Evolutionary conservation across 1,140 invertebrate genomes (phyloP), one percentile per base, ranked within the genome.

Genomic region (Tetragonula clypearis): DNA sequence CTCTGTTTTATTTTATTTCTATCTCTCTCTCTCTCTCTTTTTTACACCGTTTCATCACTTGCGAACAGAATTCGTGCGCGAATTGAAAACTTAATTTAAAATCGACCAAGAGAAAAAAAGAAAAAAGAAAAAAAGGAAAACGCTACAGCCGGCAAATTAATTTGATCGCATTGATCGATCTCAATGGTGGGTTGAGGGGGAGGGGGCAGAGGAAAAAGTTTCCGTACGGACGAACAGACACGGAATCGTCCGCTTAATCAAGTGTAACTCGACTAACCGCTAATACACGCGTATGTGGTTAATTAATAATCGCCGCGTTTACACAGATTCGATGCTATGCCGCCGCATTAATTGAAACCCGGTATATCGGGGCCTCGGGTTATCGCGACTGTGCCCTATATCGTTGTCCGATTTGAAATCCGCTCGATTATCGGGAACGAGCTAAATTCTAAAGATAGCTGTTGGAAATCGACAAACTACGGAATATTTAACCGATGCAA

Each of bases 251-350:
- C 30, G 30, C 8, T 77, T 26, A 77, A 77, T 23, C 56, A 35
- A 79, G 26, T 6, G 65, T 19, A 56, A 69, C 53, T 26, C 15
- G 12, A 12, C n/a, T 69, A 69, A 41, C 53, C 78, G 53, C 53
- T 35, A 55, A 55, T 79, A 69, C 65, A 69, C 65, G 78, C 26
- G n/a, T 55, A 6, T 17, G 62, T 26, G 78, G 78, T 79, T 79
- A 79, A 79, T 79, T 69, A 79, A 69, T 79, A 79, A 79, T 79
- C 53, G 78, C 12, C 5, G 6, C 26, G 77, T 79, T 79, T 68
- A 55, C 77, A 55, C 62, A 17, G 62, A 23, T 35, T 35, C 62
- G 62, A 15, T 26, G 56, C 49, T 41, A 17, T 23, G 77, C 49
- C 14, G 49, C 15, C 53, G 78, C 49, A 69, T 68, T 73, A 81